Percentiles rank a stretch among this genome's conserved stretches.
Conservation (phyloP, 2,888 invertebrate species). For the Tinea semifulvella region DNA sequence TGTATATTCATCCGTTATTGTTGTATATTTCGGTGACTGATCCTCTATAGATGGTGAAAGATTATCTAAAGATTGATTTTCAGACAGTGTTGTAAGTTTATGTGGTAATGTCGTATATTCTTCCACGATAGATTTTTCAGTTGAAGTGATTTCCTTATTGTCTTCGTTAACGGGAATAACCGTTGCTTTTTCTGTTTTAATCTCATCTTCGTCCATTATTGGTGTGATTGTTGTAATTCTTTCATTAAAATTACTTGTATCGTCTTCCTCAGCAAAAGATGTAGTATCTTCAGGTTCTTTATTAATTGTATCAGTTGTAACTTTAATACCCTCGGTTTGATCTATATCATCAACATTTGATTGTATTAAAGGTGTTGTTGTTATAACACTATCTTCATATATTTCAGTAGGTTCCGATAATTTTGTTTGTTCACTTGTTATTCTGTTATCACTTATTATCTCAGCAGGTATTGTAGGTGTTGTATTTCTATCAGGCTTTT, state of each 20-base stretch:
- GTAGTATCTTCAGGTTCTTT: neutral
- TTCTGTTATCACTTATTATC: neutral
- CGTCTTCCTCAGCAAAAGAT: neutral
- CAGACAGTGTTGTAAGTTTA: no score
- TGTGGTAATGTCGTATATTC: conserved; percentile 3
- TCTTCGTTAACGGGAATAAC: conserved; percentile 24
- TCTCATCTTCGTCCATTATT: neutral
- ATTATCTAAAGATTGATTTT: no score
- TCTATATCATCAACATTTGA: neutral
- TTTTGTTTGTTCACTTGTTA: neutral
- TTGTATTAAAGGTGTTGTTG: neutral
- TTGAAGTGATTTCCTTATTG: conserved; percentile 22
- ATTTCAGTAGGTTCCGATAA: neutral
- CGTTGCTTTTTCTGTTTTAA: conserved; percentile 17
- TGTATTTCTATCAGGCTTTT: conserved; percentile 15
- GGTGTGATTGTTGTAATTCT: neutral
- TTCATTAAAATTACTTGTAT: neutral
- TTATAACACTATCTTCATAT: neutral
- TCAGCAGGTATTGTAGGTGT: conserved; percentile 3
- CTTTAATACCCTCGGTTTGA: neutral
- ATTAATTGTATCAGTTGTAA: neutral
- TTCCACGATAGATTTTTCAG: conserved; percentile 21
- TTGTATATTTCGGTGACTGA: no score
- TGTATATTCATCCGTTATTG: no score
- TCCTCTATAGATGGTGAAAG: no score